These are phyloP conservation scores for Drosophila repleta DNA, from an alignment of 1,140 invertebrate genomes.

Conservation along the genomic window DNA sequence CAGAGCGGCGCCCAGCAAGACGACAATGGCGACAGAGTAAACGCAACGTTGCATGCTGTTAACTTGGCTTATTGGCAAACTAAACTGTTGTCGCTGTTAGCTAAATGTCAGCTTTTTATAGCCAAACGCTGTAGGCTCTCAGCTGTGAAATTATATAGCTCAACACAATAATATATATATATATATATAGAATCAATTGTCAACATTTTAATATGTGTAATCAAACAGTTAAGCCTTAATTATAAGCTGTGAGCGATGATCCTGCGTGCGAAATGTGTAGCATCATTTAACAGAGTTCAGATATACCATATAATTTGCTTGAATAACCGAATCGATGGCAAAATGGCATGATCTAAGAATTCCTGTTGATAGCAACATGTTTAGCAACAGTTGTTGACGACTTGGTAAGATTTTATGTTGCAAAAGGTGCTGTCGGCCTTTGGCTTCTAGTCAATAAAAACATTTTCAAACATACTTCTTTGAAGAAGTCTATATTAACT, in stretches of 20 bases:
- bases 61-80: conserved; percentile 15
- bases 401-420: background rate
- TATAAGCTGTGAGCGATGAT: background rate
- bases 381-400: background rate
- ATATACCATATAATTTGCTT: conserved; percentile 6
- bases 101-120: conserved; percentile 31
- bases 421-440: too few relatives aligned
- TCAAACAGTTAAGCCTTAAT: conserved; percentile 19
- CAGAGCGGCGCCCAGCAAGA: conserved; percentile 31
- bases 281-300: conserved; percentile 13
- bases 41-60: conserved; percentile 47
- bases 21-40: conserved; percentile 20
- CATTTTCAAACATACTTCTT: too few relatives aligned
- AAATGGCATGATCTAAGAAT: conserved; percentile 6
- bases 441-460: too few relatives aligned
- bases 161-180: background rate
- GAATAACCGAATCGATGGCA: conserved; percentile 12
- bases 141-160: conserved; percentile 68
- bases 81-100: conserved; percentile 28
- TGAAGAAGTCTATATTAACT: too few relatives aligned
- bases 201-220: conserved; percentile 29
- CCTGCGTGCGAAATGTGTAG: conserved; percentile 1
- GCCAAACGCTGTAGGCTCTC: conserved; percentile 29
- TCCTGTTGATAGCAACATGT: background rate
- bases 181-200: conserved; percentile 20